phyloP scores from a whole-genome alignment of 1,140 invertebrate species.

The Drosophila nannoptera region DNA sequence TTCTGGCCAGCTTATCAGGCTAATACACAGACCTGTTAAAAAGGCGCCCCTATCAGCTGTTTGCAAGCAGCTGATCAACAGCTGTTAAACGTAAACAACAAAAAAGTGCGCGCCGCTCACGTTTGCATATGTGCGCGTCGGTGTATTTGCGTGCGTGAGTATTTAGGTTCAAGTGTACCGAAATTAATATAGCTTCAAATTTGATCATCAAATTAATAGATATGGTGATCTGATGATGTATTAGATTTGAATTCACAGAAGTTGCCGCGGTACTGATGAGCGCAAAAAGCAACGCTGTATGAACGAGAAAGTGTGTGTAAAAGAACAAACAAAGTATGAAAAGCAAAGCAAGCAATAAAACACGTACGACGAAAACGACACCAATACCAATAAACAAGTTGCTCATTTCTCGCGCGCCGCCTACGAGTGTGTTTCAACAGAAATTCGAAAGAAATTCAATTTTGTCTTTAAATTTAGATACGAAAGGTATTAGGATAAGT shows the following conservation, averaged over 20 bases:
- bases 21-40: slow-evolving; percentile 22
- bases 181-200: slow-evolving; percentile 19
- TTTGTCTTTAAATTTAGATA: slow-evolving; percentile 22
- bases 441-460: neutral
- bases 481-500: slow-evolving; percentile 8
- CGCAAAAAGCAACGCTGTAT: slow-evolving; percentile 63
- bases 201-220: neutral
- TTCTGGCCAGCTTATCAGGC: neutral
- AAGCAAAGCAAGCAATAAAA: slow-evolving; percentile 61
- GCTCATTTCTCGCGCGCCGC: slow-evolving; percentile 43
- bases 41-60: slow-evolving; percentile 34
- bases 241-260: slow-evolving; percentile 21
- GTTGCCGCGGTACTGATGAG: slow-evolving; percentile 38
- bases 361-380: slow-evolving; percentile 44
- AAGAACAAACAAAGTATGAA: slow-evolving; percentile 73
- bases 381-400: slow-evolving; percentile 47
- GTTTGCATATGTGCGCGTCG: slow-evolving; percentile 13
- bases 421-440: slow-evolving; percentile 16
- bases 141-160: slow-evolving; percentile 3
- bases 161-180: slow-evolving; percentile 28
- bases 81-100: slow-evolving; percentile 50
- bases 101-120: slow-evolving; percentile 32
- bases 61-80: slow-evolving; percentile 31
- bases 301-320: slow-evolving; percentile 66
- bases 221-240: neutral